Conservation (phyloP, 2,113 vertebrate genomes). For the Megaptera novaeangliae region DNA sequence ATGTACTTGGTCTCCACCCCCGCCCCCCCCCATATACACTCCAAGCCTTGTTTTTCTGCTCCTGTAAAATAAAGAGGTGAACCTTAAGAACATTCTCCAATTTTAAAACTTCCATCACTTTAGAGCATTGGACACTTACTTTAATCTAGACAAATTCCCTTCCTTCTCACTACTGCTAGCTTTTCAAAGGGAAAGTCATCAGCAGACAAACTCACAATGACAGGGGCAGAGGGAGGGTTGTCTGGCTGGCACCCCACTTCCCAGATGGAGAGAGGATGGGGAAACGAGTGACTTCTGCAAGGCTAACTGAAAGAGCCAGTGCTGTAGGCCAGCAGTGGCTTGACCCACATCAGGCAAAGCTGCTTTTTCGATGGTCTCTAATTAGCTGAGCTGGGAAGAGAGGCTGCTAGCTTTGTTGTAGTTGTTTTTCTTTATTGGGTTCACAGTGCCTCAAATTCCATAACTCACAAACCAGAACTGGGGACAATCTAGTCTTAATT, state of each 20-base stretch:
- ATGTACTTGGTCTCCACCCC: not conserved
- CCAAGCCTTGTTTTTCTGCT: not conserved
- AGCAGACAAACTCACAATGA: not conserved
- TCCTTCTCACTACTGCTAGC: not conserved
- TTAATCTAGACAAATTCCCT: not conserved
- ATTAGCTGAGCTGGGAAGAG: not conserved
- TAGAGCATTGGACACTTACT: not conserved
- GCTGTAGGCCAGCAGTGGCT: not conserved
- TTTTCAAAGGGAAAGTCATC: conserved; percentile 25
- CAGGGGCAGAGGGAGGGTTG: not conserved
- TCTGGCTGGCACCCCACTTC: not conserved
- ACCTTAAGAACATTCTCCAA: not conserved
- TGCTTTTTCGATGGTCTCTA: not conserved
- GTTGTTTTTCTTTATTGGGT: conserved; percentile 44
- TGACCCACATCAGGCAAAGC: not conserved
- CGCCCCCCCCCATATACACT: accelerated
- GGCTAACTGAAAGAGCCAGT: not conserved
- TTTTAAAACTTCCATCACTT: not conserved
- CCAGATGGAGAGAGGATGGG: not conserved
- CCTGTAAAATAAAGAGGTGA: not conserved
- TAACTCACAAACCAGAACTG: conserved; percentile 48
- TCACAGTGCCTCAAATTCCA: not conserved
- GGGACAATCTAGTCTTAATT: conserved; percentile 32
- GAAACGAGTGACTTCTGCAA: not conserved
- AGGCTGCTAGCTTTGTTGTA: not conserved